phyloP scores from a whole-genome alignment of 1,140 invertebrate species.

The Portunus trituberculatus region DNA sequence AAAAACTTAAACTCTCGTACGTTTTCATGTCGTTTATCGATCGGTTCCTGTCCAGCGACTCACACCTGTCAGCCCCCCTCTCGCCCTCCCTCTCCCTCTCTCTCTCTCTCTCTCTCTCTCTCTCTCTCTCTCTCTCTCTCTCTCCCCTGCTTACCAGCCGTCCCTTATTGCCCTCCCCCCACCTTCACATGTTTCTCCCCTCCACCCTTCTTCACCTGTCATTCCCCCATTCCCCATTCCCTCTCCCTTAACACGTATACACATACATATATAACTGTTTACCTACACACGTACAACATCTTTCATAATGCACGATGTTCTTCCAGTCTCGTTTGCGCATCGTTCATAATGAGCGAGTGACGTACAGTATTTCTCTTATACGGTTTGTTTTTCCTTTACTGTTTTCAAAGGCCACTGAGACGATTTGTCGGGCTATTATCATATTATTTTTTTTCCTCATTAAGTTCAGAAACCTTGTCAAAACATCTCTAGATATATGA shows the following conservation, averaged over 20 bases:
- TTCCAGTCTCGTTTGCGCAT: not conserved
- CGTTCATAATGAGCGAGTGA: not conserved
- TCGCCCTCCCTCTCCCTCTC: not conserved
- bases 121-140: conserved; percentile 28
- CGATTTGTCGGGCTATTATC: no score
- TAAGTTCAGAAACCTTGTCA: no score
- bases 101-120: not conserved
- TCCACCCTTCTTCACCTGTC: not conserved
- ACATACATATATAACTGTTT: not conserved
- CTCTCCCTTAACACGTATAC: not conserved
- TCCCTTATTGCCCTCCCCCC: not conserved
- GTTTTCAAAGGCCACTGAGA: no score
- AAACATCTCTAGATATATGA: no score
- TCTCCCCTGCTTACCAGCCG: not conserved
- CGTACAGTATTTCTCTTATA: not conserved
- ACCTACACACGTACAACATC: not conserved
- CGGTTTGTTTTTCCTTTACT: no score
- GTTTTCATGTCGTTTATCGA: not conserved
- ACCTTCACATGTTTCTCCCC: not conserved
- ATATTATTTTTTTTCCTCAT: no score
- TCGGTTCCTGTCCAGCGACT: not conserved
- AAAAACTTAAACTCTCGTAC: not conserved
- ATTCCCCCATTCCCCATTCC: not conserved
- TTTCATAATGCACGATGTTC: not conserved
- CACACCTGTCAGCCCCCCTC: not conserved